phyloP scores from a whole-genome alignment of 2,888 invertebrate species.

The Atethmia centrago region DNA sequence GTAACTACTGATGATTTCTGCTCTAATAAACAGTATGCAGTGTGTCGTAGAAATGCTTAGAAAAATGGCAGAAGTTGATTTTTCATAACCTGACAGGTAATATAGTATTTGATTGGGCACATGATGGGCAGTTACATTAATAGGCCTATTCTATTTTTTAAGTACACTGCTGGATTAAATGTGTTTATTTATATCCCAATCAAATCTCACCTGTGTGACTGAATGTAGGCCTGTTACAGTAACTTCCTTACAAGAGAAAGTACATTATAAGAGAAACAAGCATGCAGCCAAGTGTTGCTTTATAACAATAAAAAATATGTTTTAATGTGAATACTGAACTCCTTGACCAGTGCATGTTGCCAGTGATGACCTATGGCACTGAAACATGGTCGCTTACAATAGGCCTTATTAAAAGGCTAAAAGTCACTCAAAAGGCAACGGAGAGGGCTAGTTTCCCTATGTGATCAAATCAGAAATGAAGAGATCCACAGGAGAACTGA shows the following conservation, averaged over 20 bases:
- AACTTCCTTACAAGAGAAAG: slow-evolving; percentile 14
- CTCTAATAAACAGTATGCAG: slow-evolving; percentile 59
- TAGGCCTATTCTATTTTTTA: background rate
- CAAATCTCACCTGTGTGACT: background rate
- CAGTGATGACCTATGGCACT: no score
- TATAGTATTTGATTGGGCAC: background rate
- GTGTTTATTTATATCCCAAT: background rate
- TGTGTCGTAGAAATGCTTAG: slow-evolving; percentile 37
- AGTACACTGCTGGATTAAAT: background rate
- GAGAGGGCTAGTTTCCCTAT: no score
- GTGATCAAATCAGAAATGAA: no score
- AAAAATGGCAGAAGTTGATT: slow-evolving; percentile 10
- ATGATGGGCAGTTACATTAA: background rate
- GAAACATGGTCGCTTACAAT: no score
- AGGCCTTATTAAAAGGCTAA: no score
- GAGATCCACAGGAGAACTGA: no score
- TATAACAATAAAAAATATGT: no score
- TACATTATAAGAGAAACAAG: background rate
- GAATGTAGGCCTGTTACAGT: background rate
- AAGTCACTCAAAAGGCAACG: no score
- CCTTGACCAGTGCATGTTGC: no score
- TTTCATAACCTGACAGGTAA: slow-evolving; percentile 15
- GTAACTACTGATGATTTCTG: slow-evolving; percentile 62
- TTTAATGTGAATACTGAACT: background rate
- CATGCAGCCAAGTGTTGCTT: background rate